Conservation (phyloP, 2,888 invertebrate species). For the Dynastes grantii region DNA sequence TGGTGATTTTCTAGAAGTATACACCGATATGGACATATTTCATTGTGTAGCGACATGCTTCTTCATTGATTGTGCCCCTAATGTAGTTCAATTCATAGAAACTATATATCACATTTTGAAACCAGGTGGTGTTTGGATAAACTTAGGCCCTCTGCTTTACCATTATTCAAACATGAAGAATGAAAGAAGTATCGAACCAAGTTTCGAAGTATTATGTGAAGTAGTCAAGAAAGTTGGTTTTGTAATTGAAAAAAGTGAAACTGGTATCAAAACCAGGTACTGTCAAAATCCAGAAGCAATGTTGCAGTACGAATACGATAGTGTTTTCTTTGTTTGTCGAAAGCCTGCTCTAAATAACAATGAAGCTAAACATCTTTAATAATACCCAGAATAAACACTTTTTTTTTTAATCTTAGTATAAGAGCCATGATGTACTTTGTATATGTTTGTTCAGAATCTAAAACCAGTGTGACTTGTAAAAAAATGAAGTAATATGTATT, state of each 20-base stretch:
- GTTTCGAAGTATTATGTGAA: slow-evolving; percentile 79
- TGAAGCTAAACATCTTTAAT: neutral
- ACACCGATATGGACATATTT: slow-evolving; percentile 82
- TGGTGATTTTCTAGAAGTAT: slow-evolving; percentile 96
- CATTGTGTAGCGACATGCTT: slow-evolving; percentile 97
- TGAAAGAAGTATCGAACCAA: slow-evolving; percentile 94
- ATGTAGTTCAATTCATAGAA: slow-evolving; percentile 95
- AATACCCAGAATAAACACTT: neutral
- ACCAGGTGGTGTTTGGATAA: slow-evolving; percentile 92
- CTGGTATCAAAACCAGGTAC: slow-evolving; percentile 88
- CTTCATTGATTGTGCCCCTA: slow-evolving; percentile 98
- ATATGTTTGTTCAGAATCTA: neutral
- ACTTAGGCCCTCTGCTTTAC: slow-evolving; percentile 93
- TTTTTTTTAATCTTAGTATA: slow-evolving; percentile 1
- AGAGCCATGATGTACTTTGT: neutral
- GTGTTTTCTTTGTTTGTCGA: slow-evolving; percentile 92
- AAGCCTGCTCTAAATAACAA: slow-evolving; percentile 74
- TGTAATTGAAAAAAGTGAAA: slow-evolving; percentile 85
- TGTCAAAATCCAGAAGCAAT: slow-evolving; percentile 94
- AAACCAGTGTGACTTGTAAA: neutral
- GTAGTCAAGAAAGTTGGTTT: slow-evolving; percentile 90
- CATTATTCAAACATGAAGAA: slow-evolving; percentile 90
- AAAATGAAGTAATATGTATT: neutral
- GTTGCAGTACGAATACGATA: slow-evolving; percentile 93
- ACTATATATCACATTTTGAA: slow-evolving; percentile 91